Conservation (phyloP, 35 echinoderm and acorn worm genomes). For the Apostichopus californicus region DNA sequence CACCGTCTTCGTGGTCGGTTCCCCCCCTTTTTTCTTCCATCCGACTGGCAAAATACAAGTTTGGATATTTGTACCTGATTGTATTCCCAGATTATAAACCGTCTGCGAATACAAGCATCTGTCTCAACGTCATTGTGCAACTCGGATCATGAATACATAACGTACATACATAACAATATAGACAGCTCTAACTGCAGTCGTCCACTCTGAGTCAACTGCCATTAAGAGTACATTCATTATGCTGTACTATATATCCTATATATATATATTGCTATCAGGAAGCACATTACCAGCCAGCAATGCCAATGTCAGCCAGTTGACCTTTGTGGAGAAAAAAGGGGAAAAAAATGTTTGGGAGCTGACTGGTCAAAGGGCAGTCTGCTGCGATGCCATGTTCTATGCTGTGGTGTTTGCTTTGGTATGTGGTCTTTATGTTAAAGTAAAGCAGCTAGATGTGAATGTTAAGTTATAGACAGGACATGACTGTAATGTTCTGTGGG, state of each 20-base stretch:
- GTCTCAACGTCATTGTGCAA: not conserved
- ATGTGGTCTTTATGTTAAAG: constrained; percentile 34
- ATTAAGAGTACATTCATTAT: constrained; percentile 45
- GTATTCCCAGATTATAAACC: not conserved
- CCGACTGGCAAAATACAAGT: not conserved
- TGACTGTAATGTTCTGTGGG: not conserved
- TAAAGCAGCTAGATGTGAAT: not conserved
- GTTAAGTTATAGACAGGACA: not conserved
- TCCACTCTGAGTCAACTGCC: constrained; percentile 27
- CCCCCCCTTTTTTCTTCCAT: not conserved
- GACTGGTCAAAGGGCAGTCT: constrained; percentile 49
- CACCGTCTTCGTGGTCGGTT: too few species aligned
- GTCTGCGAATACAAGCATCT: not conserved
- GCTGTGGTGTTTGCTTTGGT: constrained; percentile 37
- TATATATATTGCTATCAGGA: constrained; percentile 34
- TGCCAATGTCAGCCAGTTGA: constrained; percentile 30
- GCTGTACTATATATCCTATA: not conserved
- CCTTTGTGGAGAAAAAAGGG: constrained; percentile 9
- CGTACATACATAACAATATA: too few species aligned
- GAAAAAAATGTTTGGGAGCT: constrained; percentile 8
- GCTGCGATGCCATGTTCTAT: constrained; percentile 1
- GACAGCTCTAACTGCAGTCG: not conserved
- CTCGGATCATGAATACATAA: too few species aligned
- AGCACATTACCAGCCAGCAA: constrained; percentile 33
- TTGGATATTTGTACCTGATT: not conserved